phyloP scores from a whole-genome alignment of 2,797 vertebrate genomes.

The Selene dorsalis region DNA sequence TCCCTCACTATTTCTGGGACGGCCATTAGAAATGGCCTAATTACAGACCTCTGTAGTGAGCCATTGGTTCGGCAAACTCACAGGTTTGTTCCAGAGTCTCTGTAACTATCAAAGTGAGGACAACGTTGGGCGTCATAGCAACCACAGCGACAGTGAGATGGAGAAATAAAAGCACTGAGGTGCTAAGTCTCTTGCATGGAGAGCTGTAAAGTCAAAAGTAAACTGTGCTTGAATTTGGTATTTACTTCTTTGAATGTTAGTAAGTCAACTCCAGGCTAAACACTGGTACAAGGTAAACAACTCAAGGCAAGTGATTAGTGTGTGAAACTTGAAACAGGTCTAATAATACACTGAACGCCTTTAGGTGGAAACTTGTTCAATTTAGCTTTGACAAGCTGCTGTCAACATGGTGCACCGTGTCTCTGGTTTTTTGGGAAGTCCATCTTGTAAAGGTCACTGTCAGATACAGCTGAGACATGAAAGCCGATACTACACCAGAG shows the following conservation, averaged over 20 bases:
- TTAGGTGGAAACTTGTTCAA: not conserved
- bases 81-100: not conserved
- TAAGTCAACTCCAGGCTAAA: constrained; percentile 3
- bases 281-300: not conserved
- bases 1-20: not conserved
- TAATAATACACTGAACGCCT: not conserved
- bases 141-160: too few relatives aligned
- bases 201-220: not conserved
- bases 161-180: not conserved
- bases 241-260: not conserved
- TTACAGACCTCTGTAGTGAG: not conserved
- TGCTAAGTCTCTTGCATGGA: not conserved
- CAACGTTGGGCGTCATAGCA: not conserved
- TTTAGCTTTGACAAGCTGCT: not conserved
- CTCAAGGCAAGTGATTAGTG: not conserved
- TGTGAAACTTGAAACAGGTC: not conserved
- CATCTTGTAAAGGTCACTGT: not conserved
- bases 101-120: not conserved
- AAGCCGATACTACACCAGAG: not conserved
- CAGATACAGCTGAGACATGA: too few relatives aligned
- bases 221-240: not conserved
- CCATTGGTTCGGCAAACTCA: not conserved
- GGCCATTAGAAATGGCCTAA: too few relatives aligned
- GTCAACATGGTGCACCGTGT: not conserved
- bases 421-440: not conserved